Evolutionary conservation across 2,888 invertebrate genomes (phyloP), one percentile per base, ranked within the genome.

Genomic region (Sarcophaga subvicina): DNA sequence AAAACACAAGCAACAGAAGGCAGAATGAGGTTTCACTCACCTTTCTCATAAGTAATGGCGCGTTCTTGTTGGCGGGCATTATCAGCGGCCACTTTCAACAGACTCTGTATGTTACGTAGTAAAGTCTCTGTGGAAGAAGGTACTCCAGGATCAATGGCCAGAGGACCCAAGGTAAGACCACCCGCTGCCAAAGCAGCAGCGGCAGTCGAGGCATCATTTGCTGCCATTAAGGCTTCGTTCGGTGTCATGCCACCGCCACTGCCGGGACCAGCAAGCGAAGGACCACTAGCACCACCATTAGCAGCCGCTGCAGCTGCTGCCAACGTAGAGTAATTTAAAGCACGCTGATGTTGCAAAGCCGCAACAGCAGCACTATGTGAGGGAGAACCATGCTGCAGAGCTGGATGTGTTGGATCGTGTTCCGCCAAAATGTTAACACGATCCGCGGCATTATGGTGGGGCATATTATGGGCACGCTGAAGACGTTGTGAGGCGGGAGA

Each of bases 61-160:
- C 98, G 95, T 94, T 99, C 99, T 94, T 98, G 98, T 92, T 98
- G 98, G 90, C 98, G 95, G 80, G 98, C 98, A 94, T 98, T 98
- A 94, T 99, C 98, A 3, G 98, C 98, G n/a, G 99, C 99, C 87
- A 99, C 98, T 94, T 99, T 98, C 88, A 99, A 95, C 89, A 99
- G 95, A 78, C 98, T 98, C 94, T 99, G 98, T 92, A 99, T 99
- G 94, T 99, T 99, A 92, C 98, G 95, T 89, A 99, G 95, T 89
- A 99, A 95, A 86, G 98, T 98, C 94, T 99, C 98, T 84, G 98
- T 98, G 91, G 98, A 98, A 76, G 93, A 93, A 62, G 93, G 91
- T 70, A 91, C 89, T 64, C 90, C 91, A 3, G 92, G 91, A 80
- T 93, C 93, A 79, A 93, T 86, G 92, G 94, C 89, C 92, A 94